Evolutionary conservation across 2,888 invertebrate species (phyloP).

Genomic region (Metalampra italica): DNA sequence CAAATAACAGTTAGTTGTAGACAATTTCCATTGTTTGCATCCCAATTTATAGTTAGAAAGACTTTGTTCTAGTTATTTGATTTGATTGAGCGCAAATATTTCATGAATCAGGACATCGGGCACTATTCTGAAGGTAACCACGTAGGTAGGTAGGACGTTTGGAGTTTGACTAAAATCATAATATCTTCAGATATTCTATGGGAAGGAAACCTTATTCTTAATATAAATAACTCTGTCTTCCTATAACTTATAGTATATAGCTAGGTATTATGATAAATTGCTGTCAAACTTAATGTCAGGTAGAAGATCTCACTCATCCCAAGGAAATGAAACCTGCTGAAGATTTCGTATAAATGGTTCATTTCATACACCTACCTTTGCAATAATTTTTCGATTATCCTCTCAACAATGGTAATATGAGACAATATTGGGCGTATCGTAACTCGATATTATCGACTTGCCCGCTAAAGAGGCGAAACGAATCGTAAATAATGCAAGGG

Average conservation of each 20-base stretch:
- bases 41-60: conserved; percentile 39
- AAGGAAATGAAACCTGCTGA: too few relatives aligned
- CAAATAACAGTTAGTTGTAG: conserved; percentile 63
- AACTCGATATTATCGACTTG: conserved; percentile 61
- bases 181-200: too few relatives aligned
- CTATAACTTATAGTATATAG: too few relatives aligned
- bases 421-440: conserved; percentile 67
- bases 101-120: conserved; percentile 6
- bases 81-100: conserved; percentile 26
- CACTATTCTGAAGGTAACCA: too few relatives aligned
- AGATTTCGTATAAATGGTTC: background rate
- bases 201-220: too few relatives aligned
- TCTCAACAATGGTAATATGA: conserved; percentile 63
- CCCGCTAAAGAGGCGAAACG: conserved; percentile 63
- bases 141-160: too few relatives aligned
- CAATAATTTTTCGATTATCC: conserved; percentile 40
- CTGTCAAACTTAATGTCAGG: too few relatives aligned
- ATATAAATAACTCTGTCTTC: too few relatives aligned
- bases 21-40: conserved; percentile 58
- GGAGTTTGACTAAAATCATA: too few relatives aligned
- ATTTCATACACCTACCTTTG: conserved; percentile 5
- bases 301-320: background rate
- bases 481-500: conserved; percentile 69
- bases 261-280: background rate
- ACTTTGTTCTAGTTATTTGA: conserved; percentile 31